Base-by-base conservation (phyloP, 2,113 vertebrate genomes). In the Sinocyclocheilus anshuiensis region DNA sequence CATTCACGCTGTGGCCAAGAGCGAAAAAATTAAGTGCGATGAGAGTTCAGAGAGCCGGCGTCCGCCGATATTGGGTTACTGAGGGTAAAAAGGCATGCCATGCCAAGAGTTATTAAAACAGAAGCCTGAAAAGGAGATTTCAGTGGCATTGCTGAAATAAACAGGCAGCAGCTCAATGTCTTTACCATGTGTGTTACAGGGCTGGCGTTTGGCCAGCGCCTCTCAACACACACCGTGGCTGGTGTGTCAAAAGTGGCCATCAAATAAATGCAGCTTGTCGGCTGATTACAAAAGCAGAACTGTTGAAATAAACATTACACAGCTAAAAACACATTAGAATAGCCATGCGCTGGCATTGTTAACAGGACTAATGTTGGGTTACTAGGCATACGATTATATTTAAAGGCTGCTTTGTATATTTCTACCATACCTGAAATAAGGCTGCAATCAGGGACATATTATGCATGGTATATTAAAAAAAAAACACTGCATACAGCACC, bases 21-120 rank as follows among this genome's bases (percentile, higher is more conserved):
- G 86, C 67, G 86, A 90, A 90, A 92, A 69, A 74, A 90, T 87
- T 87, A 91, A 90, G 90, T 91, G 89, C 84, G 63, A 88, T 36
- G 69, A 87, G 86, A 83, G 86, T 90, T 91, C 87, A 86, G 91
- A 89, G 86, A 89, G 86, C 77, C 65, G 22, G 90, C 82, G 91
- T 86, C 88, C 85, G 84, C 76, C 88, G 77, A 88, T 91, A 93
- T 92, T 80, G 91, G 91, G 88, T 91, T 92, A 90, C 87, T 91
- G 89, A 88, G 87, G 87, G 83, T 85, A 80, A 88, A 88, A 89
- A 88, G 82, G 89, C 88, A 84, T 45, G 90, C 81, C 86, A 88
- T 90, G 89, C 89, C 84, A 77, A 75, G 71, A 91, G 89, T 90
- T 91, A 93, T 93, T 93, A 93, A 93, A 95, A 94, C 93, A 93